Percentiles rank a stretch among this genome's conserved stretches.
phyloP scores from a whole-genome alignment of 2,797 vertebrate species.

The Phalloptychus januarius region DNA sequence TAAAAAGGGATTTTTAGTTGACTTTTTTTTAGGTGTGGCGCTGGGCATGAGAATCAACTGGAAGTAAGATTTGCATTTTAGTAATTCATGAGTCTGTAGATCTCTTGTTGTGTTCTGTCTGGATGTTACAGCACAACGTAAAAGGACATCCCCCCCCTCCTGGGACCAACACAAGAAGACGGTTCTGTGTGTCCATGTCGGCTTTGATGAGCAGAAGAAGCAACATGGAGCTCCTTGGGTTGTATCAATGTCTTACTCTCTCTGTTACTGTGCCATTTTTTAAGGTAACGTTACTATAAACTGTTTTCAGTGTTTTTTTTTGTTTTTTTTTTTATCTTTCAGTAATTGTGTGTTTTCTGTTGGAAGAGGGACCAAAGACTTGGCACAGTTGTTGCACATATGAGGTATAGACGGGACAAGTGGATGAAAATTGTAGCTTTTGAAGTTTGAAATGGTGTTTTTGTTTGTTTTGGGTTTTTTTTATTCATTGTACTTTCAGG shows the following conservation, averaged over 20 bases:
- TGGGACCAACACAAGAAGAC: conserved; percentile 50
- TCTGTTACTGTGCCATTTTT: conserved; percentile 79
- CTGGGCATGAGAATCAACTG: conserved; percentile 64
- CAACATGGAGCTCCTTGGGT: conserved; percentile 38
- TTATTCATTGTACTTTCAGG: conserved; percentile 46
- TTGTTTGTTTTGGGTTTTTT: conserved; percentile 34
- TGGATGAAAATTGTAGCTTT: conserved; percentile 53
- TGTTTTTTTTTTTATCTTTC: conserved; percentile 61
- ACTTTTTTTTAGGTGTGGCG: conserved; percentile 62
- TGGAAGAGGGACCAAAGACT: conserved; percentile 78
- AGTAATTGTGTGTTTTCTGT: conserved; percentile 70
- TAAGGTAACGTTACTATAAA: conserved; percentile 73
- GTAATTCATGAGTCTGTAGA: conserved; percentile 84
- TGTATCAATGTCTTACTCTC: conserved; percentile 62
- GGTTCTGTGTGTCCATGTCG: conserved; percentile 43
- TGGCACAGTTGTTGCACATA: conserved; percentile 67
- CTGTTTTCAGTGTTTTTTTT: conserved; percentile 64
- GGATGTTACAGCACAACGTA: conserved; percentile 77
- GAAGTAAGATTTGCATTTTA: conserved; percentile 84
- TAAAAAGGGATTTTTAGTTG: conserved; percentile 68
- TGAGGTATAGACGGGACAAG: conserved; percentile 43
- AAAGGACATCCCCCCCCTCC: conserved; percentile 45
- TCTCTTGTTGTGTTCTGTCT: conserved; percentile 72
- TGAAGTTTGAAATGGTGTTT: conserved; percentile 47
- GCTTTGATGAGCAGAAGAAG: conserved; percentile 42